phyloP scores from a whole-genome alignment of 1,140 invertebrate genomes.

The Pemphigus obesinymphae region DNA sequence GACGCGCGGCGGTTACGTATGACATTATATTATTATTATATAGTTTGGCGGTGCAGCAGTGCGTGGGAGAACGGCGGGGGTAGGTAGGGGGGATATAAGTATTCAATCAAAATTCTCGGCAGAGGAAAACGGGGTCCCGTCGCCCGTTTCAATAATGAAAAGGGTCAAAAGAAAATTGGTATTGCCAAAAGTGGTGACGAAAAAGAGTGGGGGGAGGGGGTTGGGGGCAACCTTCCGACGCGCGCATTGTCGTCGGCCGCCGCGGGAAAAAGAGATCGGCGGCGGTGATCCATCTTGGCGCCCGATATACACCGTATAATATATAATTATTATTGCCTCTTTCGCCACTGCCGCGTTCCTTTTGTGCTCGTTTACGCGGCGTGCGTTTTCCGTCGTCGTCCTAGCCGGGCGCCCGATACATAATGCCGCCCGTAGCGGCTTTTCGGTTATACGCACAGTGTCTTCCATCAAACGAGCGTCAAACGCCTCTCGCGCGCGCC shows the following conservation, averaged over 20 bases:
- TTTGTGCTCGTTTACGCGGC: conserved; percentile 23
- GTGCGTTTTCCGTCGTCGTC: neutral
- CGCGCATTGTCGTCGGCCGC: neutral
- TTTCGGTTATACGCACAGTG: conserved; percentile 5
- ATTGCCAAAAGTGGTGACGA: conserved; percentile 14
- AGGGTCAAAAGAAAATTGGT: conserved; percentile 41
- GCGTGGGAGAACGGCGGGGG: neutral
- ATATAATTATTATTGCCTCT: conserved; percentile 27
- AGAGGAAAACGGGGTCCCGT: conserved; percentile 26
- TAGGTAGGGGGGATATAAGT: conserved; percentile 3
- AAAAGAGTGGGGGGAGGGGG: too few relatives aligned
- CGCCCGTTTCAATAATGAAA: conserved; percentile 37
- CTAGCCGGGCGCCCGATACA: neutral
- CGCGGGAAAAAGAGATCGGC: neutral
- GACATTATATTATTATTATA: too few relatives aligned
- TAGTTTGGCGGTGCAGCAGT: too few relatives aligned
- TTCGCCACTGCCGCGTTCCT: neutral
- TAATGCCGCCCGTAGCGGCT: conserved; percentile 6
- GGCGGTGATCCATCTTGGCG: conserved; percentile 34
- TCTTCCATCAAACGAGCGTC: conserved; percentile 40
- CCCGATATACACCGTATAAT: too few relatives aligned
- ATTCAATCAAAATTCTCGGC: conserved; percentile 40
- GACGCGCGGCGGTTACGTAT: neutral
- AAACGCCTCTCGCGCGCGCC: neutral
- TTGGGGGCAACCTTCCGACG: neutral